Evolutionary conservation across 2,797 vertebrate species (phyloP).

Genomic region (Sebastolobus altivelis): DNA sequence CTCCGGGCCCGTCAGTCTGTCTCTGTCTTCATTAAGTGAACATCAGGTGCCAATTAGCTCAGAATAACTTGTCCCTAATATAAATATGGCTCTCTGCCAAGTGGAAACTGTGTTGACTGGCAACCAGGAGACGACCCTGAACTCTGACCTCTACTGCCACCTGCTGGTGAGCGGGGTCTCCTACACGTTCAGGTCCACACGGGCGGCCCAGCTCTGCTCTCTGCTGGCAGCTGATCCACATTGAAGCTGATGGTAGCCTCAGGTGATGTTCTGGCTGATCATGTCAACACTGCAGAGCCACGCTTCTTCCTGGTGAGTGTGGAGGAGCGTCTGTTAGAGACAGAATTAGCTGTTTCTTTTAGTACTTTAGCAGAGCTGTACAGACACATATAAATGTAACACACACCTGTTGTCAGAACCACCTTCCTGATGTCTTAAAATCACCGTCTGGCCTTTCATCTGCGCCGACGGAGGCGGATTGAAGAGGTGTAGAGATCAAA

Average conservation of each 20-base stretch:
- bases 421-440: constrained; percentile 35
- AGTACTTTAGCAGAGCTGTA: constrained; percentile 27
- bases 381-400: constrained; percentile 37
- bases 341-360: constrained; percentile 32
- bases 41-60: constrained; percentile 88
- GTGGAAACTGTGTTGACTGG: constrained; percentile 40
- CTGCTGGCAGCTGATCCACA: constrained; percentile 69
- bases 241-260: constrained; percentile 66
- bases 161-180: neutral
- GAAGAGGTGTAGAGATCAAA: constrained; percentile 45
- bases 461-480: neutral
- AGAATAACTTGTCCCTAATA: constrained; percentile 73
- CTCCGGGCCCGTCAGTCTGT: constrained; percentile 66
- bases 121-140: neutral
- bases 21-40: constrained; percentile 85
- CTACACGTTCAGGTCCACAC: rapidly evolving
- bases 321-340: constrained; percentile 18
- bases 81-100: constrained; percentile 81
- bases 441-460: constrained; percentile 36
- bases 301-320: neutral
- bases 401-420: constrained; percentile 51
- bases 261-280: constrained; percentile 61
- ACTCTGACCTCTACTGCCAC: constrained; percentile 54
- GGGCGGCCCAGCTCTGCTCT: constrained; percentile 58
- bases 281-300: constrained; percentile 47